Evolutionary conservation across 2,797 vertebrate species (phyloP).

Genomic region (Protonibea diacanthus): DNA sequence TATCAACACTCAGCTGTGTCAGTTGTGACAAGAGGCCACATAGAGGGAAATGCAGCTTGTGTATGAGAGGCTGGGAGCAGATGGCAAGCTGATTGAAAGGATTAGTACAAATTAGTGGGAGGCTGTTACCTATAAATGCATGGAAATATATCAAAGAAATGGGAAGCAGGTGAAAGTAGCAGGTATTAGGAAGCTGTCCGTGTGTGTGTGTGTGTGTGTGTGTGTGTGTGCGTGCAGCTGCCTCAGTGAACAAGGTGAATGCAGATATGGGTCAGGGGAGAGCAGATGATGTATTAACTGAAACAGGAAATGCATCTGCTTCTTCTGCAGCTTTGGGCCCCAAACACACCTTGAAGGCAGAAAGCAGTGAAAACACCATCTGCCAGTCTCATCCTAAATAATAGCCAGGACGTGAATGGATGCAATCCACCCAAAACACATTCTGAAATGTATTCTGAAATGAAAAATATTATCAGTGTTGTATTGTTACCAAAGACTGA

Average conservation of each 20-base stretch:
- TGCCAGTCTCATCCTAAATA: conserved; percentile 41
- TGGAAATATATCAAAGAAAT: conserved; percentile 62
- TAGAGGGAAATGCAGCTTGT: conserved; percentile 21
- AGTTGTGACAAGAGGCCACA: conserved; percentile 16
- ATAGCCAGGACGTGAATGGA: conserved; percentile 17
- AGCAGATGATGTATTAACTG: conserved; percentile 61
- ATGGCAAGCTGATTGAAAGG: conserved; percentile 61
- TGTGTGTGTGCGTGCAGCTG: conserved; percentile 20
- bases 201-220: conserved; percentile 19
- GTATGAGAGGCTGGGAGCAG: conserved; percentile 43
- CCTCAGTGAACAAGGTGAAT: conserved; percentile 45
- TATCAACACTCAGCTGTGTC: conserved; percentile 8
- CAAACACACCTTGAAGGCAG: conserved; percentile 48
- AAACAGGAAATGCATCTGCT: conserved; percentile 60
- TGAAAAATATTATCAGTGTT: conserved; percentile 1
- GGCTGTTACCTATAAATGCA: conserved; percentile 66
- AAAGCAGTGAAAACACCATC: conserved; percentile 51
- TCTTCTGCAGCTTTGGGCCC: conserved; percentile 27
- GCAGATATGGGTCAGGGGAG: conserved; percentile 52
- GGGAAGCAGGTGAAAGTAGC: conserved; percentile 42
- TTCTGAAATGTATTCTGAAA: not conserved
- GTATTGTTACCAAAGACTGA: conserved; percentile 19
- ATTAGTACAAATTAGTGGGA: conserved; percentile 70
- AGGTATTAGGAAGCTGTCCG: conserved; percentile 21
- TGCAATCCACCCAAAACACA: conserved; percentile 4